A percentile compares a stretch with the other conserved stretches of the same genome.
These are phyloP conservation scores for Podarcis raffonei DNA, from an alignment of 2,113 vertebrate species.

Conservation along the genomic window DNA sequence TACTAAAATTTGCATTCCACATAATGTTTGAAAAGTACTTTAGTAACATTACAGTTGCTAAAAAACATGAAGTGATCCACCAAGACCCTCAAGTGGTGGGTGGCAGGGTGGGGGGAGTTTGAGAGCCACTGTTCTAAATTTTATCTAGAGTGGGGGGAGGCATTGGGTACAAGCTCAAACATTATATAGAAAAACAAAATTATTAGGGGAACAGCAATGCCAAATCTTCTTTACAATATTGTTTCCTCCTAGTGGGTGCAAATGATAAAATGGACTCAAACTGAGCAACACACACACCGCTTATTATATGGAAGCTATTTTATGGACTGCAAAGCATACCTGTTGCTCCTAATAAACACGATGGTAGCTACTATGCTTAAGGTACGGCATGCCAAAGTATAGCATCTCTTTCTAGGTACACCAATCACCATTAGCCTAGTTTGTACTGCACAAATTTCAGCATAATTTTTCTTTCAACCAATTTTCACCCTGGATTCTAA, in stretches of 20 bases:
- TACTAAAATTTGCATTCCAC: no score
- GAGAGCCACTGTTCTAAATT: not conserved
- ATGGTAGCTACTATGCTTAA: not conserved
- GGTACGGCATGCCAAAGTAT: not conserved
- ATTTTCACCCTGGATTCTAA: not conserved
- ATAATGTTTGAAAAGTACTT: no score
- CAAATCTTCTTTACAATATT: not conserved
- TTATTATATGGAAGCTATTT: not conserved
- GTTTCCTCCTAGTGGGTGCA: no score
- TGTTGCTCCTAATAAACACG: not conserved
- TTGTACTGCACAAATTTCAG: not conserved
- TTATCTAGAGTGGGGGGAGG: not conserved
- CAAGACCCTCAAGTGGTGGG: no score
- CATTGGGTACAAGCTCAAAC: not conserved
- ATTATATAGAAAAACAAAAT: not conserved
- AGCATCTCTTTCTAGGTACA: not conserved
- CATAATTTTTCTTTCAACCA: not conserved
- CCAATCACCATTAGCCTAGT: not conserved
- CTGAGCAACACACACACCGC: not conserved
- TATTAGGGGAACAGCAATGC: not conserved
- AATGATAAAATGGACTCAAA: not conserved
- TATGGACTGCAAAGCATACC: not conserved
- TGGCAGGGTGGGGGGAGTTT: no score
- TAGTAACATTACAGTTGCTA: no score
- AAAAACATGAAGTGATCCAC: no score